phyloP scores from a whole-genome alignment of 2,888 invertebrate genomes.

The Mechanitis messenoides region DNA sequence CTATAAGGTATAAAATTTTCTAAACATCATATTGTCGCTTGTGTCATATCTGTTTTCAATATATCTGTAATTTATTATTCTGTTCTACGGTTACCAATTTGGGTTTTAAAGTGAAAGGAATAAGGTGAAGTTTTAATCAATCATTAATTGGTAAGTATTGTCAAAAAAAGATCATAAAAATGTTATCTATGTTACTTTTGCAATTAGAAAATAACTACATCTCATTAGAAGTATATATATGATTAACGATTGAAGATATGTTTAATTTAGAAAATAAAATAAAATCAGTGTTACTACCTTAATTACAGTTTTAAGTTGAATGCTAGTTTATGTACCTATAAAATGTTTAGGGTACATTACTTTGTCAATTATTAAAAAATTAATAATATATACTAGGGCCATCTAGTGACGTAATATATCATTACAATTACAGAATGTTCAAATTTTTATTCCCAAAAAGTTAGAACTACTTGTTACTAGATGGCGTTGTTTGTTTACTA shows the following conservation, averaged over 20 bases:
- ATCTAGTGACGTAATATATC: slow-evolving; percentile 11
- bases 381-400: background rate
- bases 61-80: slow-evolving; percentile 34
- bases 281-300: no score
- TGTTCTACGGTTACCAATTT: slow-evolving; percentile 11
- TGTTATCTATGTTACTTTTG: background rate
- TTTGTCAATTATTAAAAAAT: background rate
- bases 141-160: background rate
- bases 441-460: background rate
- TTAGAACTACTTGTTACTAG: slow-evolving; percentile 18
- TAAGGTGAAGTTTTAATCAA: slow-evolving; percentile 13
- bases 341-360: no score
- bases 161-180: background rate
- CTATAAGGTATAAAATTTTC: slow-evolving; percentile 30
- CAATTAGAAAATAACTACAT: no score
- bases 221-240: no score
- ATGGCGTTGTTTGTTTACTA: slow-evolving; percentile 16
- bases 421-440: background rate
- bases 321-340: no score
- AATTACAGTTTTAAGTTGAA: no score
- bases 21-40: slow-evolving; percentile 30
- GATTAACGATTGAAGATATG: no score
- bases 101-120: background rate
- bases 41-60: slow-evolving; percentile 31
- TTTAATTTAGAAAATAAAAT: no score